phyloP scores from a whole-genome alignment of 2,797 vertebrate genomes.

The Scyliorhinus canicula region DNA sequence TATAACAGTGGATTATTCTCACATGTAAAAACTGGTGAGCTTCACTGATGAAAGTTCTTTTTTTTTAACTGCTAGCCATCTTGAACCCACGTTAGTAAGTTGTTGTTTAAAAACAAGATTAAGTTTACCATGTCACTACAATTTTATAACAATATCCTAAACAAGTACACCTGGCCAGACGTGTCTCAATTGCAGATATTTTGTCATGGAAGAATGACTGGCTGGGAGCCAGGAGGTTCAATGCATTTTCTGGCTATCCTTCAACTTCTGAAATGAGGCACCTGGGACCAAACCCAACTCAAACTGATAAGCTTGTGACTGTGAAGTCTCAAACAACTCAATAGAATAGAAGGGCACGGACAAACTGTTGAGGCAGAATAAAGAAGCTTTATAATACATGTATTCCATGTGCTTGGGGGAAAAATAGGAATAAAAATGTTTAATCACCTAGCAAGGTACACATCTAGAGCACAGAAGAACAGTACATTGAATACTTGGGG shows the following conservation, averaged over 20 bases:
- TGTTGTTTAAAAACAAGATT: background rate
- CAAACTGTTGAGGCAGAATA: background rate
- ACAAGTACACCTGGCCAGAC: background rate
- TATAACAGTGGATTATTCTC: background rate
- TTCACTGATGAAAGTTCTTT: background rate
- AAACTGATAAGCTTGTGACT: background rate
- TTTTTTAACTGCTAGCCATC: background rate
- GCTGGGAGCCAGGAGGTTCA: background rate
- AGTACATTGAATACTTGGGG: background rate
- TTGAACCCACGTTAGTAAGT: background rate
- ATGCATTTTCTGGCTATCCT: background rate
- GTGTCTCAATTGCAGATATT: background rate
- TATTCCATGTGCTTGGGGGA: background rate
- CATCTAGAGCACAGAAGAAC: background rate
- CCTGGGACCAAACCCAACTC: background rate
- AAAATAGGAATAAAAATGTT: background rate
- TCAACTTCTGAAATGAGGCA: background rate
- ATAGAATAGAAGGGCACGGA: background rate
- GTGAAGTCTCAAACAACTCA: background rate
- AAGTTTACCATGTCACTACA: background rate
- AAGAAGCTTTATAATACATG: background rate
- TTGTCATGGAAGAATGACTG: background rate
- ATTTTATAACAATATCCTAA: background rate
- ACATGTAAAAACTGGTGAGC: background rate
- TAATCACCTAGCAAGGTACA: background rate